Percentiles rank a stretch among this genome's conserved stretches.
Evolutionary conservation across 2,888 invertebrate genomes (phyloP).

Genomic region (Ormyrus labotus): DNA sequence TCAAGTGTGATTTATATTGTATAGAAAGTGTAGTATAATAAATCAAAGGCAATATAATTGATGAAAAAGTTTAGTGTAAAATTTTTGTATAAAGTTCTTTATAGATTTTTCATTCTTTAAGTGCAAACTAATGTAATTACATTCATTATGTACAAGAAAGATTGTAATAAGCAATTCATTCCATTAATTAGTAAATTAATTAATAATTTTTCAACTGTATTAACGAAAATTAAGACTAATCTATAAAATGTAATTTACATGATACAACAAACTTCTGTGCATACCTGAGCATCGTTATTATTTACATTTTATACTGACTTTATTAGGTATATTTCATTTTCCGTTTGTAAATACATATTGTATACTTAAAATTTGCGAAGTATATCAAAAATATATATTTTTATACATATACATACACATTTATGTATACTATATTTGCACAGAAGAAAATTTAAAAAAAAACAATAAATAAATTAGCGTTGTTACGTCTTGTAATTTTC

Average conservation of each 20-base stretch:
- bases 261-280: slow-evolving; percentile 10
- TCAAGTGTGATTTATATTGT: slow-evolving; percentile 18
- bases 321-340: slow-evolving; percentile 26
- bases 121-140: no score
- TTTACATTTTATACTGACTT: slow-evolving; percentile 26
- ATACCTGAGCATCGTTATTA: slow-evolving; percentile 22
- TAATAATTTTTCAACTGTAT: neutral
- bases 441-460: slow-evolving; percentile 11
- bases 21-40: neutral
- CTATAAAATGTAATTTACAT: slow-evolving; percentile 10
- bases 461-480: neutral
- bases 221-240: slow-evolving; percentile 3
- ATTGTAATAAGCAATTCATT: no score
- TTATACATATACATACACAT: slow-evolving; percentile 32
- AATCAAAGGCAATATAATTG: slow-evolving; percentile 15
- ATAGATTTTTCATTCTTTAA: no score
- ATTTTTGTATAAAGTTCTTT: no score
- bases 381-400: slow-evolving; percentile 19
- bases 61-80: no score
- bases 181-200: no score
- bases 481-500: neutral
- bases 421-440: slow-evolving; percentile 21
- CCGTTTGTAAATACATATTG: slow-evolving; percentile 5
- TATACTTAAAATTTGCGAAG: neutral
- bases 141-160: no score